A percentile compares a stretch with the other conserved stretches of the same genome.
These are phyloP conservation scores for Apodemus agrarius DNA, from an alignment of 2,797 vertebrate species.

Conservation along the genomic window DNA sequence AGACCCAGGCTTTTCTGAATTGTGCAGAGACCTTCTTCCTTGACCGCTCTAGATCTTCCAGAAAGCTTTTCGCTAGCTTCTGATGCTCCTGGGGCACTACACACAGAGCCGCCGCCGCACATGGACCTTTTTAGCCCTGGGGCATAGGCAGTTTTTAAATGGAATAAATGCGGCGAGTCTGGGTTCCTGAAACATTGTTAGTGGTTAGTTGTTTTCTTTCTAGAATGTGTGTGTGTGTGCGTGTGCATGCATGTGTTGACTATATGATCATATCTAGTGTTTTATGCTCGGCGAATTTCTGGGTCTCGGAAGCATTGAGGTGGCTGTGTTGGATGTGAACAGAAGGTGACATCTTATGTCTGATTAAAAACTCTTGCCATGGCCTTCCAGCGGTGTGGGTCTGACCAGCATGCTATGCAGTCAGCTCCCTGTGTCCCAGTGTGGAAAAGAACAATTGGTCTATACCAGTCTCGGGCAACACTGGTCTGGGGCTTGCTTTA, in stretches of 20 bases:
- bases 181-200: background rate
- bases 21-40: background rate
- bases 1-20: background rate
- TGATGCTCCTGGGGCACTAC: background rate
- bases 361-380: slow-evolving; percentile 12
- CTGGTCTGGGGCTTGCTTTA: background rate
- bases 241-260: background rate
- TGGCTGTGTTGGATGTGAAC: background rate
- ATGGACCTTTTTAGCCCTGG: background rate
- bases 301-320: background rate
- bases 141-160: background rate
- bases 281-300: slow-evolving; percentile 28
- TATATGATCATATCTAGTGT: background rate
- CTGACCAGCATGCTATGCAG: background rate
- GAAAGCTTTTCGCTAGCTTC: slow-evolving; percentile 5
- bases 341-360: background rate
- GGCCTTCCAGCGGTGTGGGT: background rate
- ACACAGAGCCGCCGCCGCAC: background rate
- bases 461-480: background rate
- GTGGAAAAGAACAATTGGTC: background rate
- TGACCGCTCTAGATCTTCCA: background rate
- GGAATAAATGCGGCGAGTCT: background rate
- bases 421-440: background rate
- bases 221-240: slow-evolving; percentile 30
- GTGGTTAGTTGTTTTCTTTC: background rate